Percentiles rank a stretch among this genome's conserved stretches.
These are phyloP conservation scores for Formicarius rufipectus DNA, from an alignment of 2,113 vertebrate species.

Conservation along the genomic window DNA sequence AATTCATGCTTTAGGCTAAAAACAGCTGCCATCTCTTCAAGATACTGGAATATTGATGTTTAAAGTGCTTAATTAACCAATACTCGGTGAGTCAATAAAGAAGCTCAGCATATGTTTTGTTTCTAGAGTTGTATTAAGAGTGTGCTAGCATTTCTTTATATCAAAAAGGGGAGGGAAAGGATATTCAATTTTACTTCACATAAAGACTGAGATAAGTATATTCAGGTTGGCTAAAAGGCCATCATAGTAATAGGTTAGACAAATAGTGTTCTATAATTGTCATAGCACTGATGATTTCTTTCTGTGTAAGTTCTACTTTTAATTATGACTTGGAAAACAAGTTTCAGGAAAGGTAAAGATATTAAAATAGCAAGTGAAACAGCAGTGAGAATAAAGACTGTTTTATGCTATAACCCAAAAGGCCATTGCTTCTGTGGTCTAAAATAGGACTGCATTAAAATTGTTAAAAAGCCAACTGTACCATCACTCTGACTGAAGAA, in stretches of 20 bases:
- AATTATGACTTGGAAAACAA: conserved; percentile 12
- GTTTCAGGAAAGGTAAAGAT: background rate
- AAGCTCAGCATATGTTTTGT: background rate
- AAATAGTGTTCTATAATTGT: background rate
- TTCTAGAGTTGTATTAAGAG: background rate
- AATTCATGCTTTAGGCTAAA: background rate
- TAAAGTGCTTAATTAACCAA: background rate
- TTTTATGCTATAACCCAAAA: background rate
- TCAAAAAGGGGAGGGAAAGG: background rate
- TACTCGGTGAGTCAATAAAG: background rate
- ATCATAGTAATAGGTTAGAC: background rate
- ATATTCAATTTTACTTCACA: background rate
- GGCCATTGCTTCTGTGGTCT: background rate
- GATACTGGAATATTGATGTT: background rate
- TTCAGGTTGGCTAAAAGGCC: background rate
- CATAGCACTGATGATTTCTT: background rate
- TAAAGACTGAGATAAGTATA: background rate
- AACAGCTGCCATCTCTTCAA: background rate
- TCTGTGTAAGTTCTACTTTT: background rate
- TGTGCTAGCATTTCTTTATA: background rate
- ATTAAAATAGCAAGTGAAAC: background rate
- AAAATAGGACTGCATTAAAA: background rate
- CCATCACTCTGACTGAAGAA: background rate
- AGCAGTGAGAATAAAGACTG: background rate
- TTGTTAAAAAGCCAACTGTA: background rate